Evolutionary conservation across 2,113 vertebrate species (phyloP).

Genomic region (Lathamus discolor): DNA sequence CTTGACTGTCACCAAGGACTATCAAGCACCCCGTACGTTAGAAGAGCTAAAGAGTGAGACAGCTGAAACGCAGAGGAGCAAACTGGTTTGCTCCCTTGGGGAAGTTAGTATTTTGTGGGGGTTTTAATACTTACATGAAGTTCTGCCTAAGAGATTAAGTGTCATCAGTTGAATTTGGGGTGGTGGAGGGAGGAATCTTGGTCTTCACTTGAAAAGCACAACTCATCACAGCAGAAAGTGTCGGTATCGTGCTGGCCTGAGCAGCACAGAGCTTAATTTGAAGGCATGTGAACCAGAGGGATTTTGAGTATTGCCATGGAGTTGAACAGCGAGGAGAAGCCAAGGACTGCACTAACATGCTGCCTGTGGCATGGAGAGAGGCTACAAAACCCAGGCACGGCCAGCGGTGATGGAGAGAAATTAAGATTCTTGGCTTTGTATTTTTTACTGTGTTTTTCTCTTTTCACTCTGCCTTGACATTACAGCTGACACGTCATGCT

Average conservation of each 20-base stretch:
- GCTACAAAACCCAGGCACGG: background rate
- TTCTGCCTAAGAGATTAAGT: background rate
- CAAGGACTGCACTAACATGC: fast-evolving
- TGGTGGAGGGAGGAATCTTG: background rate
- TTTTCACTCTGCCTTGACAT: background rate
- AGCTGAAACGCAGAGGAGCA: background rate
- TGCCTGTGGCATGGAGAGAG: background rate
- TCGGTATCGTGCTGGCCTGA: fast-evolving
- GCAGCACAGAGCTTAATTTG: background rate
- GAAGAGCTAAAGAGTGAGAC: background rate
- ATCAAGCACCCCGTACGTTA: background rate
- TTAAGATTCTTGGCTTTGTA: background rate
- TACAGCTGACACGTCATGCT: background rate
- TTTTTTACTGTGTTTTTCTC: background rate
- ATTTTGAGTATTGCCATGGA: background rate
- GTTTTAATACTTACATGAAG: background rate
- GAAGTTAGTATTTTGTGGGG: background rate
- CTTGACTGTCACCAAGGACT: background rate
- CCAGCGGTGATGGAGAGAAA: background rate
- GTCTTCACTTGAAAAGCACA: background rate
- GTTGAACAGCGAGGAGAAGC: background rate
- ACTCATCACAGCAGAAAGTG: background rate
- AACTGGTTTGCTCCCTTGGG: background rate
- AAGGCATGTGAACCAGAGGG: background rate
- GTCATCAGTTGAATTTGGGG: background rate